Conservation (phyloP, 2,797 vertebrate species). For the Emydoidea blandingii region DNA sequence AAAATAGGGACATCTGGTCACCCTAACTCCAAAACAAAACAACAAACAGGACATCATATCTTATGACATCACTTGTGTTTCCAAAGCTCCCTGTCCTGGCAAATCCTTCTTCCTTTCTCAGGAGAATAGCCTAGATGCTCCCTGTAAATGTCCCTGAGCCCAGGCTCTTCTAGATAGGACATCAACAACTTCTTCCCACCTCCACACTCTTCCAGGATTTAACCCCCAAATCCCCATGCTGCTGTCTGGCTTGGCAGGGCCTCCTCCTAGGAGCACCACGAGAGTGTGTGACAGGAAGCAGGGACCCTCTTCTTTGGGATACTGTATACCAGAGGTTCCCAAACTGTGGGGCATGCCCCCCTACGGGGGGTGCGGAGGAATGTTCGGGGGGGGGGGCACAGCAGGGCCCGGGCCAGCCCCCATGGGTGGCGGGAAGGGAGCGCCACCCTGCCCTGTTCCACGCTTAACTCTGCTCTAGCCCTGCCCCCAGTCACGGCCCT, state of each 20-base stretch:
- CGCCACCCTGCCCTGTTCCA: too few relatives aligned
- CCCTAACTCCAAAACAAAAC: neutral
- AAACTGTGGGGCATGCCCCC: too few relatives aligned
- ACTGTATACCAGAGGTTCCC: neutral
- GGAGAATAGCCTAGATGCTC: neutral
- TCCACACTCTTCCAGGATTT: neutral
- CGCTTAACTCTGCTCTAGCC: too few relatives aligned
- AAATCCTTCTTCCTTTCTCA: neutral
- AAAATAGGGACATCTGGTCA: too few relatives aligned
- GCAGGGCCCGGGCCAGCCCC: too few relatives aligned
- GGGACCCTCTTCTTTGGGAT: neutral
- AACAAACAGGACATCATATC: neutral
- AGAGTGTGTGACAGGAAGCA: neutral
- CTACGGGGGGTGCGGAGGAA: too few relatives aligned
- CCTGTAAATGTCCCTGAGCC: neutral
- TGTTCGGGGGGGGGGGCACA: too few relatives aligned
- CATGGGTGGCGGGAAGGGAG: too few relatives aligned
- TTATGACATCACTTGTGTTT: neutral
- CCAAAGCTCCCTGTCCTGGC: neutral
- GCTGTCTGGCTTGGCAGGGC: neutral
- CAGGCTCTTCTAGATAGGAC: neutral
- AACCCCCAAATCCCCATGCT: neutral
- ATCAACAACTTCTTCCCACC: neutral
- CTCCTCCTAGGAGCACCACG: neutral
- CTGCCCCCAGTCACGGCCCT: too few relatives aligned